Evolutionary conservation across 2,888 invertebrate genomes (phyloP).

Genomic region (Erebia aethiops): DNA sequence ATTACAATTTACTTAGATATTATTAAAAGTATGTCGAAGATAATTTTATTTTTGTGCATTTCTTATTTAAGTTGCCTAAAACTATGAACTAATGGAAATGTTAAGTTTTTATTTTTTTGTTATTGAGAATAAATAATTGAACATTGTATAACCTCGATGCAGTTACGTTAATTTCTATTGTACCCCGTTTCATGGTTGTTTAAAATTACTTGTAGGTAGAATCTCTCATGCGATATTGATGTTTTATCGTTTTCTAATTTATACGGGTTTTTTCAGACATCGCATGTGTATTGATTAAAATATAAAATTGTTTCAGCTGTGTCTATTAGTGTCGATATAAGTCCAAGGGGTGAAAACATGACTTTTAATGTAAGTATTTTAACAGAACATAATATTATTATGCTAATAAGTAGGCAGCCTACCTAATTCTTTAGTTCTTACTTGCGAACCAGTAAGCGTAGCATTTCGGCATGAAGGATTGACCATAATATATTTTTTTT

Average conservation of each 20-base stretch:
- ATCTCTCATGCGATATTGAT: slow-evolving; percentile 27
- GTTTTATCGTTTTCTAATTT: slow-evolving; percentile 26
- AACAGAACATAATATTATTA: neutral
- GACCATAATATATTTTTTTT: too few species aligned
- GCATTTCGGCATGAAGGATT: too few species aligned
- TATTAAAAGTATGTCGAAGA: too few species aligned
- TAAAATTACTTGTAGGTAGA: slow-evolving; percentile 26
- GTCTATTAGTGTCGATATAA: slow-evolving; percentile 64
- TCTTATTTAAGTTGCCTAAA: neutral
- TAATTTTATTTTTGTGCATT: too few species aligned
- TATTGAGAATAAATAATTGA: slow-evolving; percentile 9
- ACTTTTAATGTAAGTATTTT: slow-evolving; percentile 38
- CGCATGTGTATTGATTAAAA: neutral
- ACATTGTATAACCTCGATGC: slow-evolving; percentile 30
- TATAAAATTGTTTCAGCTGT: slow-evolving; percentile 56
- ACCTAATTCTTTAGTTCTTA: too few species aligned
- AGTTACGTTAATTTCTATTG: slow-evolving; percentile 37
- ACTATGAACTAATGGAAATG: neutral
- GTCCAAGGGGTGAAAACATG: slow-evolving; percentile 54
- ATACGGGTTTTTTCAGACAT: neutral
- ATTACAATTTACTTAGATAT: too few species aligned
- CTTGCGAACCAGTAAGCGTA: too few species aligned
- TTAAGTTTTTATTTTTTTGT: neutral
- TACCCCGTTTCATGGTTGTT: slow-evolving; percentile 53
- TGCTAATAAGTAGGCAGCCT: too few species aligned